A percentile compares a stretch with the other conserved stretches of the same genome.
phyloP scores from a whole-genome alignment of 2,888 invertebrate genomes.

The Ryuthela nishihirai region DNA sequence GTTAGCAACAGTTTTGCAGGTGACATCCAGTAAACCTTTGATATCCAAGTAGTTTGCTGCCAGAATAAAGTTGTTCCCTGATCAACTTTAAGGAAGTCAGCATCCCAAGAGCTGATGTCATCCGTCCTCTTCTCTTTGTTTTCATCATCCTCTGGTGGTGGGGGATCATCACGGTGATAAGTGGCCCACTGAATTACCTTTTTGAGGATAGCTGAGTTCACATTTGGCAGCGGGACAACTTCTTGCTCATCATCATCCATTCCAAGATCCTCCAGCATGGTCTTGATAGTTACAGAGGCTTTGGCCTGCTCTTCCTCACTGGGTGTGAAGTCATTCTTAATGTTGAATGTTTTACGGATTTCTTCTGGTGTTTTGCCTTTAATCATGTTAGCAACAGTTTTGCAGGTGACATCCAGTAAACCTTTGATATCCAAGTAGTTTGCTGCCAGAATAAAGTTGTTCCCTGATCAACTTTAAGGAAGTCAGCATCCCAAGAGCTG shows the following conservation, averaged over 20 bases:
- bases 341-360: slow-evolving; percentile 93
- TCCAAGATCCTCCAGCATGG: slow-evolving; percentile 56
- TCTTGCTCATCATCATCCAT: slow-evolving; percentile 68
- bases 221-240: slow-evolving; percentile 92
- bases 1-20: slow-evolving; percentile 94
- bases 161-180: slow-evolving; percentile 90
- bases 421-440: slow-evolving; percentile 95
- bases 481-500: slow-evolving; percentile 98
- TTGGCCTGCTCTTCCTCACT: slow-evolving; percentile 58
- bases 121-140: slow-evolving; percentile 98
- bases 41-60: slow-evolving; percentile 97
- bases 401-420: slow-evolving; percentile 93
- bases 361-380: slow-evolving; percentile 96
- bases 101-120: slow-evolving; percentile 98
- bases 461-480: too few species aligned
- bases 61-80: slow-evolving; percentile 66
- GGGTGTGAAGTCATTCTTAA: slow-evolving; percentile 85
- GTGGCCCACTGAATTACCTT: slow-evolving; percentile 74
- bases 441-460: slow-evolving; percentile 62
- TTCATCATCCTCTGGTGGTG: slow-evolving; percentile 94
- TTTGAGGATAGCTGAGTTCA: slow-evolving; percentile 94
- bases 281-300: slow-evolving; percentile 57
- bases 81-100: slow-evolving; percentile 97
- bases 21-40: slow-evolving; percentile 88
- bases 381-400: slow-evolving; percentile 95